Evolutionary conservation across 1,140 invertebrate species (phyloP), one percentile per base, ranked within the genome.

Genomic region (Vanessa tameamea): DNA sequence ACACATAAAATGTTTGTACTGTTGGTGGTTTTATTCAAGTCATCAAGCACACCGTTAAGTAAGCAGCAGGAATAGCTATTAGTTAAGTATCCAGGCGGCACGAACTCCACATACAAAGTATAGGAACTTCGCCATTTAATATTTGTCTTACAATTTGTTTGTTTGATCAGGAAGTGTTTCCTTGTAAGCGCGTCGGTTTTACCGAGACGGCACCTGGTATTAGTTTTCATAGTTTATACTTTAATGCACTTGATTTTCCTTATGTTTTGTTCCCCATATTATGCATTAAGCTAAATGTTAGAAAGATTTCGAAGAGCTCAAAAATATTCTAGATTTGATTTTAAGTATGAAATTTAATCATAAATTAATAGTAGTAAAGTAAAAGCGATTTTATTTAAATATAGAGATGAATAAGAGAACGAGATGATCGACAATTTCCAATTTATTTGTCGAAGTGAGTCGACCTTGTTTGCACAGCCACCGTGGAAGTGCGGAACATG

Each of bases 131-230:
- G 73, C 75, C 72, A 76, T 82, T 81, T 83, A 81, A 85, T 91
- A 86, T 91, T 91, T 91, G 82, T 74, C 79, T 82, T 80, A 84
- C 89, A 90, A 91, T 91, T 88, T 88, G 78, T 82, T 71, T 86
- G 82, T 89, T 89, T 89, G 83, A 74, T 79, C 83, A 87, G 87
- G 83, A 88, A 86, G 76, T 73, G 82, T 84, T 89, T 85, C 81
- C 84, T 59, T 75, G 69, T 71, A 69, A 51, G 55, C 48, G 23
- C 69, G 61, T 76, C 68, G 47, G 47, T 71, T 59, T 75, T 61
- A 64, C 63, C n/a, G 23, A 76, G 51, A 57, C 55, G 26, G 64
- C 64, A 75, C 15, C 64, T n/a, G 55, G 48, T 72, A 55, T 76
- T 76, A 68, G 64, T 64, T 64, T 68, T 53, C 65, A 53, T 69